Conservation (phyloP, 2,797 vertebrate species). For the Ataeniobius toweri region DNA sequence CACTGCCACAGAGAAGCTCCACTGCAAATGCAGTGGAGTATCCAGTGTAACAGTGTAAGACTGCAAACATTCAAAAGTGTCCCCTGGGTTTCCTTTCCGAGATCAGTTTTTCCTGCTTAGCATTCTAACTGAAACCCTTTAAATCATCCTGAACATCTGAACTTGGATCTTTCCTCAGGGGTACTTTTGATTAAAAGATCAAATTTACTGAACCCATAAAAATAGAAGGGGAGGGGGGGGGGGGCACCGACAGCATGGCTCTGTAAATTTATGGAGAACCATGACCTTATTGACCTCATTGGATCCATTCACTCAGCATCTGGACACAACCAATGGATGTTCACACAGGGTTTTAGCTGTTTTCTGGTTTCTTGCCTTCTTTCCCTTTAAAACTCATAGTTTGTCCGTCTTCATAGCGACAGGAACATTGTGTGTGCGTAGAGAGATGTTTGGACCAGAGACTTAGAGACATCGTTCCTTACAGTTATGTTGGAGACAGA, state of each 20-base stretch:
- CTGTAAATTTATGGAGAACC: conserved; percentile 72
- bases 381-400: conserved; percentile 23
- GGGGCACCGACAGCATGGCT: conserved; percentile 30
- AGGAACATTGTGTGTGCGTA: conserved; percentile 3
- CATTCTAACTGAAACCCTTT: conserved; percentile 65
- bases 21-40: conserved; percentile 39
- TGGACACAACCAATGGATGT: conserved; percentile 58
- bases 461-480: conserved; percentile 42
- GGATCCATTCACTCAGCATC: conserved; percentile 57
- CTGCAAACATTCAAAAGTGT: conserved; percentile 64
- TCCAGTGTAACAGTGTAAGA: conserved; percentile 38
- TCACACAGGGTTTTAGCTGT: conserved; percentile 37
- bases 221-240: conserved; percentile 46
- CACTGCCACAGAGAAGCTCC: conserved; percentile 36
- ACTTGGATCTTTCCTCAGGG: conserved; percentile 70
- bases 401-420: conserved; percentile 23
- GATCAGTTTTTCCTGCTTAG: conserved; percentile 64
- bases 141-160: conserved; percentile 73
- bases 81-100: conserved; percentile 55
- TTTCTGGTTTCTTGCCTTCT: conserved; percentile 25
- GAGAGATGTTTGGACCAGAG: conserved; percentile 8
- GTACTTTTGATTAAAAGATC: conserved; percentile 75
- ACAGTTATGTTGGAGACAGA: conserved; percentile 21
- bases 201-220: conserved; percentile 79
- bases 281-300: conserved; percentile 59